Evolutionary conservation across 2,888 invertebrate species (phyloP).

Genomic region (Uropetala carovei): DNA sequence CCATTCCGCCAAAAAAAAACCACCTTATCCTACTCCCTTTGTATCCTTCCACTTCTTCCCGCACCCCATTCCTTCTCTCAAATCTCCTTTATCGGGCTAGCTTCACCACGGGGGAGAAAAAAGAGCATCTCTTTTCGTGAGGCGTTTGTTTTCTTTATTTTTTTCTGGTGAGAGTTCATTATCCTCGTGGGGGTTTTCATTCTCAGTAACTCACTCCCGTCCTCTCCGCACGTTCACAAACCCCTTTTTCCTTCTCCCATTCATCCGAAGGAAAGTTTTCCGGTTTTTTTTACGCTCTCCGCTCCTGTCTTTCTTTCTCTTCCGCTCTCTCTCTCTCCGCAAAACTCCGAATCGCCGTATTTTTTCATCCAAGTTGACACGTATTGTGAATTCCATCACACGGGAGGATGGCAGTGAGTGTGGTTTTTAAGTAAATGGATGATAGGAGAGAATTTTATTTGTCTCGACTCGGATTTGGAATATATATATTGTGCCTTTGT

Average conservation of each 20-base stretch:
- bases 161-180: constrained; percentile 32
- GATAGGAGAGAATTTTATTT: too few species aligned
- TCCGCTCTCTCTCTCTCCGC: too few species aligned
- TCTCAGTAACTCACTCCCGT: background rate
- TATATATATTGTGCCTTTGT: too few species aligned
- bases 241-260: background rate
- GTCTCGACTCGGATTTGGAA: too few species aligned
- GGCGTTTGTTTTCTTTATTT: constrained; percentile 17
- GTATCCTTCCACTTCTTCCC: background rate
- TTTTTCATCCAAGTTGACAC: too few species aligned
- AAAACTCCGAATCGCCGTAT: too few species aligned
- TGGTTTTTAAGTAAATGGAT: too few species aligned
- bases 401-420: too few species aligned
- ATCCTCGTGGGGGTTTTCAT: constrained; percentile 54
- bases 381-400: too few species aligned
- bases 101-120: constrained; percentile 24
- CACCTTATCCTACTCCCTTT: background rate
- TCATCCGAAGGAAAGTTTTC: background rate
- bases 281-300: constrained; percentile 2
- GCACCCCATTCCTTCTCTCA: background rate
- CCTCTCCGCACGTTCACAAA: background rate
- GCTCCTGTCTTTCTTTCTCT: background rate
- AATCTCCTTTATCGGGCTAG: constrained; percentile 18
- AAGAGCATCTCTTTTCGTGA: constrained; percentile 5
- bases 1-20: background rate